These are phyloP conservation scores for Gobius niger DNA, from an alignment of 2,113 vertebrate species.

Conservation along the genomic window DNA sequence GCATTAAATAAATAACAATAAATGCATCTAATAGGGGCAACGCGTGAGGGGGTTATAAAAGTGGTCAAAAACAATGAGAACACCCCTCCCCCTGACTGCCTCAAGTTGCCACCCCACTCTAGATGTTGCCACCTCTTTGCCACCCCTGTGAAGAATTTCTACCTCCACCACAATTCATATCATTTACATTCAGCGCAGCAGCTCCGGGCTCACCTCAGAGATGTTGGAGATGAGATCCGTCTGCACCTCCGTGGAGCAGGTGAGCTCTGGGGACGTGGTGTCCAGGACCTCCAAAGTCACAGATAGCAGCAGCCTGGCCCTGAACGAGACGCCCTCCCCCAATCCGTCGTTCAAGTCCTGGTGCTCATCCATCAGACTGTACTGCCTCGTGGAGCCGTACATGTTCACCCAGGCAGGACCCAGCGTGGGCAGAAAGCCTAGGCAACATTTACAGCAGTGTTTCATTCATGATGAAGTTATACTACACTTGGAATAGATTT, in stretches of 20 bases:
- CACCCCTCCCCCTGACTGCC: too few species aligned
- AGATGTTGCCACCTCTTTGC: too few species aligned
- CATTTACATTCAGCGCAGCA: not conserved
- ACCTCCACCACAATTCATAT: too few species aligned
- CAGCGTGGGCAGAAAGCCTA: slow-evolving; percentile 93
- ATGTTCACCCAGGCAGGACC: slow-evolving; percentile 98
- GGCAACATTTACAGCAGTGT: too few species aligned
- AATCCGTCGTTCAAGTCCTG: slow-evolving; percentile 97
- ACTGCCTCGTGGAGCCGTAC: slow-evolving; percentile 95
- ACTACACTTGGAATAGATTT: not conserved
- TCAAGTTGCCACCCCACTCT: too few species aligned
- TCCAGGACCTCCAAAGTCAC: slow-evolving; percentile 93
- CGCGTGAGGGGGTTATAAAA: too few species aligned
- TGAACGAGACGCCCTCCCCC: slow-evolving; percentile 95
- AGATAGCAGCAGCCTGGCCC: slow-evolving; percentile 88
- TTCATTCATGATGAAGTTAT: too few species aligned
- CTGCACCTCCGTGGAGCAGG: slow-evolving; percentile 91
- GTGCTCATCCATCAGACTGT: slow-evolving; percentile 95
- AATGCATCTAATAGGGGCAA: too few species aligned
- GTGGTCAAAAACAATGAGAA: too few species aligned
- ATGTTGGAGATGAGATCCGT: slow-evolving; percentile 83
- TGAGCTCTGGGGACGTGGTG: slow-evolving; percentile 85
- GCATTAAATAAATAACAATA: too few species aligned
- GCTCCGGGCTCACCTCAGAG: slow-evolving; percentile 69
- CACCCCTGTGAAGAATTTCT: too few species aligned